Percentiles rank a stretch among this genome's conserved stretches.
phyloP scores from a whole-genome alignment of 2,888 invertebrate species.

The Ormyrus labotus region DNA sequence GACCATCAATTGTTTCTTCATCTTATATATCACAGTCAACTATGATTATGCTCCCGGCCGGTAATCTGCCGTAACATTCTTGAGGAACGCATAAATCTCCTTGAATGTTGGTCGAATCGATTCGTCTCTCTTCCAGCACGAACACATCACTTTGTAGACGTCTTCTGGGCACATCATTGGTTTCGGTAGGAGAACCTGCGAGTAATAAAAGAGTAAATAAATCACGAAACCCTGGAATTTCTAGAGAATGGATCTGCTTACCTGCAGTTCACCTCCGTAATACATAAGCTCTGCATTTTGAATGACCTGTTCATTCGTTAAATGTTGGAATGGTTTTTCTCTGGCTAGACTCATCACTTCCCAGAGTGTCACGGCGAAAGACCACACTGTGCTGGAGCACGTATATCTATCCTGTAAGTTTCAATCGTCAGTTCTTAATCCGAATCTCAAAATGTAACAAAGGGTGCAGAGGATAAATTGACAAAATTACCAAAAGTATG shows the following conservation, averaged over 20 bases:
- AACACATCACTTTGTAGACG: conserved; percentile 86
- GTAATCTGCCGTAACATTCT: conserved; percentile 79
- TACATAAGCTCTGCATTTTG: conserved; percentile 83
- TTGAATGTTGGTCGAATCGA: conserved; percentile 80
- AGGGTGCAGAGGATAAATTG: not conserved
- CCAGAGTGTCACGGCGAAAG: conserved; percentile 82
- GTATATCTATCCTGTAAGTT: conserved; percentile 80
- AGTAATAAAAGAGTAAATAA: not conserved
- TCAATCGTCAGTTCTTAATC: conserved; percentile 10
- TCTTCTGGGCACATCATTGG: conserved; percentile 86
- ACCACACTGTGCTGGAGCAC: conserved; percentile 81
- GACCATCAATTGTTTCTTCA: conserved; percentile 16
- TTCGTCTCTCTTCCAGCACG: conserved; percentile 82
- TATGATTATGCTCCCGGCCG: conserved; percentile 72
- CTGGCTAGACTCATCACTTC: conserved; percentile 80
- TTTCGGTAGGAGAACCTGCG: conserved; percentile 81
- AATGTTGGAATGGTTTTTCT: conserved; percentile 80
- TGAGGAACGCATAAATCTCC: conserved; percentile 84
- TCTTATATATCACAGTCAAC: conserved; percentile 49
- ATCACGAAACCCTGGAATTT: not conserved
- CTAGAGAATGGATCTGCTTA: conserved; percentile 62
- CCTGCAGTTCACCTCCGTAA: conserved; percentile 80
- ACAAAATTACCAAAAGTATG: conserved; percentile 78
- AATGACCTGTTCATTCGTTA: conserved; percentile 81
- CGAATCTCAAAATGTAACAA: not conserved